phyloP scores from a whole-genome alignment of 2,888 invertebrate species.

The Zootermopsis nevadensis region DNA sequence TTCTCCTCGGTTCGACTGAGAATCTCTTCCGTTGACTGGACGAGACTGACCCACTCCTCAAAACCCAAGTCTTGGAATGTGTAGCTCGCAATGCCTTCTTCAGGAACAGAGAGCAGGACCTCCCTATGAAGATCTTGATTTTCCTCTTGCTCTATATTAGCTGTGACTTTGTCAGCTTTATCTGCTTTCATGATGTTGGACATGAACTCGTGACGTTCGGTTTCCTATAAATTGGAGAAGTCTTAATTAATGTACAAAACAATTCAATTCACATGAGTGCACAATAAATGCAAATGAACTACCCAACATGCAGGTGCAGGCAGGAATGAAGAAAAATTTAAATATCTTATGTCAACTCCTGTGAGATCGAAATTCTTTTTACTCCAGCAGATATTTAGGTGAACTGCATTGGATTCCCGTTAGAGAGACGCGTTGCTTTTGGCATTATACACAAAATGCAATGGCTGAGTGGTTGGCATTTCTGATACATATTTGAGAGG shows the following conservation, averaged over 20 bases:
- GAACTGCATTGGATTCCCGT: too few relatives aligned
- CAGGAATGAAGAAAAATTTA: too few relatives aligned
- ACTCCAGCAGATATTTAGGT: too few relatives aligned
- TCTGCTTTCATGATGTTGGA: slow-evolving; percentile 58
- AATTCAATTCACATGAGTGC: too few relatives aligned
- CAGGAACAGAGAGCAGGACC: background rate
- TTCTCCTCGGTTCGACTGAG: slow-evolving; percentile 70
- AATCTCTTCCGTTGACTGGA: slow-evolving; percentile 71
- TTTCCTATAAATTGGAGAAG: slow-evolving; percentile 33
- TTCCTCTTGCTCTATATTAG: slow-evolving; percentile 63
- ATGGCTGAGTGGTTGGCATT: too few relatives aligned
- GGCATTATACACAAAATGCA: too few relatives aligned
- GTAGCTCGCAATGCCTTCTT: background rate
- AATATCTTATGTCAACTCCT: too few relatives aligned
- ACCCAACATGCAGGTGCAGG: too few relatives aligned
- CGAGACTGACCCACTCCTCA: slow-evolving; percentile 59
- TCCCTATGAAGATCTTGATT: slow-evolving; percentile 38
- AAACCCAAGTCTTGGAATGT: slow-evolving; percentile 21
- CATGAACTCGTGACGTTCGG: slow-evolving; percentile 37
- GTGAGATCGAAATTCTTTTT: too few relatives aligned
- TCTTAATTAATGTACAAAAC: background rate
- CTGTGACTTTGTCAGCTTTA: slow-evolving; percentile 68
- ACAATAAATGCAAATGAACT: too few relatives aligned
- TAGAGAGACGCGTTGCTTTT: too few relatives aligned
- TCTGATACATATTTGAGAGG: too few relatives aligned